phyloP scores from a whole-genome alignment of 2,113 vertebrate species.

The Gopherus evgoodei region DNA sequence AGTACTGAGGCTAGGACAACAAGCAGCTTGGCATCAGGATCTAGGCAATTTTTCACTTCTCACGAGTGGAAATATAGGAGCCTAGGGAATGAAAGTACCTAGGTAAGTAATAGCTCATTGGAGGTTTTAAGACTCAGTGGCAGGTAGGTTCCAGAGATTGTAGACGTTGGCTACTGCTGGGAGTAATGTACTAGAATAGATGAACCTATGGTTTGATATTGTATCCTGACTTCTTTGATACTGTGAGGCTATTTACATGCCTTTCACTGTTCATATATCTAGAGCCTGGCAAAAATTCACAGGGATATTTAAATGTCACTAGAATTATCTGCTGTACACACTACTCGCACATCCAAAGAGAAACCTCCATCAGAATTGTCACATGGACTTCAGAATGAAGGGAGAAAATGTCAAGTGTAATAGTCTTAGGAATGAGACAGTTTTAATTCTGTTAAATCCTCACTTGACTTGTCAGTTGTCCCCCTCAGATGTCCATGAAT shows the following conservation, averaged over 20 bases:
- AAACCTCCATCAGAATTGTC: neutral
- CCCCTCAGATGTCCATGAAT: neutral
- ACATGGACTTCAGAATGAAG: neutral
- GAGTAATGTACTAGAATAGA: neutral
- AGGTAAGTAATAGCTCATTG: too few species aligned
- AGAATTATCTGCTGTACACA: neutral
- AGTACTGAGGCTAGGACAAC: neutral
- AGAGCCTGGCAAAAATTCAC: neutral
- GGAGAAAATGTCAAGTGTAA: neutral
- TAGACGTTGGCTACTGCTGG: neutral
- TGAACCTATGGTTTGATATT: neutral
- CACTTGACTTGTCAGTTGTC: neutral
- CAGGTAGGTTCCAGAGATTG: too few species aligned
- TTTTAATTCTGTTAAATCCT: neutral
- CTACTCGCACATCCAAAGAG: neutral
- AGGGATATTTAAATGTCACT: neutral
- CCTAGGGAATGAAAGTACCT: too few species aligned
- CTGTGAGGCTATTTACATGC: neutral
- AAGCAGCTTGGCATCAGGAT: neutral
- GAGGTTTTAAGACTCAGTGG: too few species aligned
- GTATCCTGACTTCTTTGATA: neutral
- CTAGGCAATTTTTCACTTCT: neutral
- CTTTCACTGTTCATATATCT: neutral
- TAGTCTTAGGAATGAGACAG: neutral
- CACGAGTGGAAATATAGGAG: too few species aligned